Evolutionary conservation across 2,113 vertebrate species (phyloP).

Genomic region (Nothobranchius furzeri): DNA sequence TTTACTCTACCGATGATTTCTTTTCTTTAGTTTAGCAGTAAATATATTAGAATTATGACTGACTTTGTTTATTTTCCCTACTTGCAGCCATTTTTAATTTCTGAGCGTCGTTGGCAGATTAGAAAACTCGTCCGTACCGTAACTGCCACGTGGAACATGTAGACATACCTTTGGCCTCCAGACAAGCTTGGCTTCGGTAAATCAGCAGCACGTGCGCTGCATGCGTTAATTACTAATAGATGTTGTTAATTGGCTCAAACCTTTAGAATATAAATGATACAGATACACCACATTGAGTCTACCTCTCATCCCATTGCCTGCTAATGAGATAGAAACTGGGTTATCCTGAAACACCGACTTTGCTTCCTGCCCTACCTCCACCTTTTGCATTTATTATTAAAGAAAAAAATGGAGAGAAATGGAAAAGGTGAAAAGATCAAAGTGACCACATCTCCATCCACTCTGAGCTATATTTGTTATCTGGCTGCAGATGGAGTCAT

Average conservation of each 20-base stretch:
- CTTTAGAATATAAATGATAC: background rate
- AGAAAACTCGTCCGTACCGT: no score
- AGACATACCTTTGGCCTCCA: no score
- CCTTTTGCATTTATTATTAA: slow-evolving; percentile 34
- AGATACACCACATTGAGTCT: background rate
- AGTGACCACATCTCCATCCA: slow-evolving; percentile 58
- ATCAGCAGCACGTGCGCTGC: background rate
- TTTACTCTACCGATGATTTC: no score
- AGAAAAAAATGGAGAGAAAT: slow-evolving; percentile 45
- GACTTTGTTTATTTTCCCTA: no score
- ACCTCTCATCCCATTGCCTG: slow-evolving; percentile 28
- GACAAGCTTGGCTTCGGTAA: background rate
- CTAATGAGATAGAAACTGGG: slow-evolving; percentile 34
- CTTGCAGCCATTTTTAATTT: no score
- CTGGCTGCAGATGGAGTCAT: slow-evolving; percentile 67
- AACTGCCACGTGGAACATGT: no score
- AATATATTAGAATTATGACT: no score
- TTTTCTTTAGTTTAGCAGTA: no score
- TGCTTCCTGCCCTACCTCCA: background rate
- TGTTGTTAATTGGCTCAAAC: background rate
- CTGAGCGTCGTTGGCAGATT: no score
- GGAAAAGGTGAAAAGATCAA: slow-evolving; percentile 52
- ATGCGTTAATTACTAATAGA: background rate
- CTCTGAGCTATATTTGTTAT: slow-evolving; percentile 53
- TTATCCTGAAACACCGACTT: slow-evolving; percentile 9